Evolutionary conservation across 2,113 vertebrate species (phyloP).

Genomic region (Leptobrachium ailaonicum): DNA sequence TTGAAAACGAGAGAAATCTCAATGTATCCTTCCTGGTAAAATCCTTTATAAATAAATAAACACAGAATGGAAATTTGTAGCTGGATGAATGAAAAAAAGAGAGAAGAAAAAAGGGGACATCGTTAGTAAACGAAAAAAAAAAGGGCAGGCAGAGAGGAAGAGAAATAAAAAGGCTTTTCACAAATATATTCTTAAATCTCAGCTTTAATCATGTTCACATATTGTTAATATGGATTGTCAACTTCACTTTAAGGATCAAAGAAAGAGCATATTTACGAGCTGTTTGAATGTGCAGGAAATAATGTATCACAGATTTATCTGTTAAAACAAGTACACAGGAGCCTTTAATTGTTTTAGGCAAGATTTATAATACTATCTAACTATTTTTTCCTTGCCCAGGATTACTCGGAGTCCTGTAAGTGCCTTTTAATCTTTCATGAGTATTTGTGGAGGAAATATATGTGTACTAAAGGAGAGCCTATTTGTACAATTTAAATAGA

Average conservation of each 20-base stretch:
- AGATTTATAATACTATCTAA: constrained; percentile 16
- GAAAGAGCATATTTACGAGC: not conserved
- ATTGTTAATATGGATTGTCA: not conserved
- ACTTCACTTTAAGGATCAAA: constrained; percentile 2
- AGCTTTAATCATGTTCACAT: not conserved
- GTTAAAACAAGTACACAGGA: constrained; percentile 32
- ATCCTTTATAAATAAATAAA: no score
- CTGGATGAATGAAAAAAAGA: no score
- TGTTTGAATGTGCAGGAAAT: constrained; percentile 18
- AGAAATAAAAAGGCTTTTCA: no score
- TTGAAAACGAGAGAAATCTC: no score
- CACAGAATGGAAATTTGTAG: no score
- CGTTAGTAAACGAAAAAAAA: no score
- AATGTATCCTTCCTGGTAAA: no score
- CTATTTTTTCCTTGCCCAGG: constrained; percentile 21
- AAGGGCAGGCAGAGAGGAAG: no score
- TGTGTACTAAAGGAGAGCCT: constrained; percentile 48
- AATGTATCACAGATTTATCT: constrained; percentile 12
- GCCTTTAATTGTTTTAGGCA: constrained; percentile 24
- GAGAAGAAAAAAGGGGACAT: no score
- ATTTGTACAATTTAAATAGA: constrained; percentile 39
- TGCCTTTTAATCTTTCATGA: constrained; percentile 33
- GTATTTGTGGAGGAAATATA: constrained; percentile 46
- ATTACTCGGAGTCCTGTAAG: constrained; percentile 31
- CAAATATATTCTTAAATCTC: no score